Conservation (phyloP, 2,888 invertebrate genomes). For the Linnaemya tessellans region DNA sequence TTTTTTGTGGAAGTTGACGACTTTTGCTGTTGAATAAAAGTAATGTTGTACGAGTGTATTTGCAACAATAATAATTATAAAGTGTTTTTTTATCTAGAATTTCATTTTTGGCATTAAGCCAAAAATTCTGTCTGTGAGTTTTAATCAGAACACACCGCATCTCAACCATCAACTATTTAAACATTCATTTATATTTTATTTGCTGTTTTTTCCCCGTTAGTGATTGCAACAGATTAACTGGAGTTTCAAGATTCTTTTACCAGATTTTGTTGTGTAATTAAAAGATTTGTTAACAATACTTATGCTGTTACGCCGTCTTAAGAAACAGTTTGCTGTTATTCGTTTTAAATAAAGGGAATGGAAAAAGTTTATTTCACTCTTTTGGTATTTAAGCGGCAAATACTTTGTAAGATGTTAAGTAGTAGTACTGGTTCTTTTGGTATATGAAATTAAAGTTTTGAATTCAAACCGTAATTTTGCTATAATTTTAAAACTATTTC, state of each 20-base stretch:
- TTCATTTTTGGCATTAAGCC: slow-evolving; percentile 62
- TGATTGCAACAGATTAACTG: slow-evolving; percentile 47
- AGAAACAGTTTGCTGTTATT: neutral
- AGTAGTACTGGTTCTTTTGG: too few relatives aligned
- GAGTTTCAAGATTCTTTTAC: slow-evolving; percentile 42
- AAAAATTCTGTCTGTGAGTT: slow-evolving; percentile 33
- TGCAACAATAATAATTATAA: slow-evolving; percentile 57
- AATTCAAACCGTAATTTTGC: too few relatives aligned
- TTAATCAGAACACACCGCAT: slow-evolving; percentile 6
- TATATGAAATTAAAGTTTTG: too few relatives aligned
- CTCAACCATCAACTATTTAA: slow-evolving; percentile 12
- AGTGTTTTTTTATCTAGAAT: neutral
- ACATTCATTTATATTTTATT: neutral
- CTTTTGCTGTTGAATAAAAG: slow-evolving; percentile 37
- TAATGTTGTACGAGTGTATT: slow-evolving; percentile 1
- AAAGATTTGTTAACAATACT: slow-evolving; percentile 38
- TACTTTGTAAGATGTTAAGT: too few relatives aligned
- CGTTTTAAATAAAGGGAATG: too few relatives aligned
- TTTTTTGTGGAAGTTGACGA: slow-evolving; percentile 3
- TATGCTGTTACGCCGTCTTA: neutral
- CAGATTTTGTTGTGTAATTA: slow-evolving; percentile 60
- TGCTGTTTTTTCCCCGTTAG: neutral
- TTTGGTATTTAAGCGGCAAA: too few relatives aligned
- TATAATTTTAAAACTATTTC: too few relatives aligned
- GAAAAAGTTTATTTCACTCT: too few relatives aligned